These are phyloP conservation scores for Drosophila pandora DNA, from an alignment of 1,140 invertebrate genomes.

Conservation along the genomic window DNA sequence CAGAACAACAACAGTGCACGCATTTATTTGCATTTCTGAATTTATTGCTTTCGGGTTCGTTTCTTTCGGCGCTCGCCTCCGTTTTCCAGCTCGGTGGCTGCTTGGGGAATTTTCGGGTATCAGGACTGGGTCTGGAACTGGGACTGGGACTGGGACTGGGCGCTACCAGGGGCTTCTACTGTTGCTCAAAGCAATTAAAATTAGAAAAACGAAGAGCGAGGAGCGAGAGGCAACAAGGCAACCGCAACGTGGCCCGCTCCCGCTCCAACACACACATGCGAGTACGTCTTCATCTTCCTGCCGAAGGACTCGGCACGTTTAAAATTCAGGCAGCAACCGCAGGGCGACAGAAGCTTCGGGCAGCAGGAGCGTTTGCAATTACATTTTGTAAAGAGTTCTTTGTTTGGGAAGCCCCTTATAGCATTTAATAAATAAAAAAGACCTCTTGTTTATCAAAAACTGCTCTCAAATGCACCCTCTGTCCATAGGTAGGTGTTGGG, in stretches of 20 bases:
- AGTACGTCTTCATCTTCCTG: slow-evolving; percentile 19
- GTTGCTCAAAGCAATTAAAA: slow-evolving; percentile 74
- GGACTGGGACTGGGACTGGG: slow-evolving; percentile 5
- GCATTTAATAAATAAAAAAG: too few relatives aligned
- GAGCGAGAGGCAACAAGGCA: slow-evolving; percentile 32
- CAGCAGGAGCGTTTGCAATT: background rate
- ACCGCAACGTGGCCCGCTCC: slow-evolving; percentile 30
- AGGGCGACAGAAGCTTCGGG: background rate
- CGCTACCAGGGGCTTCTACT: slow-evolving; percentile 30
- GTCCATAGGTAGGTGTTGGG: slow-evolving; percentile 34
- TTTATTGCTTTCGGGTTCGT: slow-evolving; percentile 61
- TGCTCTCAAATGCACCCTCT: slow-evolving; percentile 3
- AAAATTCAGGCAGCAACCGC: slow-evolving; percentile 44
- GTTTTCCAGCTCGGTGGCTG: slow-evolving; percentile 39
- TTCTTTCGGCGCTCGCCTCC: slow-evolving; percentile 27
- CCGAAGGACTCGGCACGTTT: slow-evolving; percentile 50
- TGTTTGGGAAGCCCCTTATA: too few relatives aligned
- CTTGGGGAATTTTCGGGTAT: slow-evolving; percentile 49
- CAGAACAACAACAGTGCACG: slow-evolving; percentile 30
- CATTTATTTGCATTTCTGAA: slow-evolving; percentile 70
- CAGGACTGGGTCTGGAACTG: background rate
- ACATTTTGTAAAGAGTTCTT: background rate
- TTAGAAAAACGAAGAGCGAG: slow-evolving; percentile 29
- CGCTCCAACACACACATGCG: background rate
- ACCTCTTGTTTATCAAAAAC: too few relatives aligned